A percentile compares a stretch with the other conserved stretches of the same genome.
Conservation (phyloP, 2,888 invertebrate genomes). For the Cryptus armator region DNA sequence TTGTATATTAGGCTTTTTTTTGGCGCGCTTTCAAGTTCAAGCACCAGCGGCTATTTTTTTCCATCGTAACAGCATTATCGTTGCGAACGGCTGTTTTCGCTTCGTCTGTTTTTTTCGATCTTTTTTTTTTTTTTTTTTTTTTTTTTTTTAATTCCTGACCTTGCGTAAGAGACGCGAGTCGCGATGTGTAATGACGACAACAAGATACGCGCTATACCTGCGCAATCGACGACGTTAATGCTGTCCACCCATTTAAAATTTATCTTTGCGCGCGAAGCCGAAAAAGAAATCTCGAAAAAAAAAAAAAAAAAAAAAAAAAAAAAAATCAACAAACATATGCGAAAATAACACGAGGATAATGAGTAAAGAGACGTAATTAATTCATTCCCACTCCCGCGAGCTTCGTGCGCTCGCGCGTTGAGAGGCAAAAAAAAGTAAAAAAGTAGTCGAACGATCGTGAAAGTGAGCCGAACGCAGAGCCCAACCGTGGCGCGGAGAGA, state of each 20-base stretch:
- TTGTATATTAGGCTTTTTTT: constrained; percentile 42
- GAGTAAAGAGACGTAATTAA: constrained; percentile 61
- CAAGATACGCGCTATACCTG: not conserved
- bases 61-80: constrained; percentile 1
- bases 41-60: constrained; percentile 42
- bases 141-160: constrained; percentile 58
- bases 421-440: not conserved
- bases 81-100: not conserved
- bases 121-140: not conserved
- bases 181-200: not conserved
- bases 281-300: not conserved
- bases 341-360: constrained; percentile 50
- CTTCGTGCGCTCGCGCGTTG: not conserved
- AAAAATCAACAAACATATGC: not conserved
- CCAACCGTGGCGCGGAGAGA: constrained; percentile 56
- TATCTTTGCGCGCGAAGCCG: not conserved
- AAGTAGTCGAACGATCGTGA: constrained; percentile 1
- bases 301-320: not conserved
- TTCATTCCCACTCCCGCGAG: constrained; percentile 44
- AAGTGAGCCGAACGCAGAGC: constrained; percentile 8
- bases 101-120: not conserved
- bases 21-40: constrained; percentile 70
- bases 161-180: constrained; percentile 44
- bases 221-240: not conserved
- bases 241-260: constrained; percentile 2